Evolutionary conservation across 2,113 vertebrate genomes (phyloP).

Genomic region (Puma concolor): DNA sequence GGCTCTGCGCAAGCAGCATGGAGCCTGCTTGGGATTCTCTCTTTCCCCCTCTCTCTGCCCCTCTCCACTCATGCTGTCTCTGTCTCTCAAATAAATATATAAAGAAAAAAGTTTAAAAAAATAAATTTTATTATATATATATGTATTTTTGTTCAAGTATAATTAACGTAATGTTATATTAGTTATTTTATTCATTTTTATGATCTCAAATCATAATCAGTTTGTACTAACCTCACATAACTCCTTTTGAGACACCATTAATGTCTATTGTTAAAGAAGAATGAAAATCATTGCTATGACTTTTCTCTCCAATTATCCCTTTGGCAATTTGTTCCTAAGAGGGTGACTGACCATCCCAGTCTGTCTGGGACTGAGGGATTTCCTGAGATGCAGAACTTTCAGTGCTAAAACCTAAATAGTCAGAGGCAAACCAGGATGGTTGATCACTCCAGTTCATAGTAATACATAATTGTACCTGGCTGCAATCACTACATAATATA

Average conservation of each 20-base stretch:
- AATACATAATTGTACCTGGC: neutral
- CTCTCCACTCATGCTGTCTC: no score
- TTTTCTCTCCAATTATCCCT: neutral
- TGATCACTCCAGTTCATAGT: neutral
- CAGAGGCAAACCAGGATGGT: neutral
- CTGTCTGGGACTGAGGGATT: neutral
- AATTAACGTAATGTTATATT: neutral
- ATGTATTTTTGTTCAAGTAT: neutral
- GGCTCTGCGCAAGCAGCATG: no score
- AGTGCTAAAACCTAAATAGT: neutral
- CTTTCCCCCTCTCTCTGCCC: no score
- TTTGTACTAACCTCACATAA: neutral
- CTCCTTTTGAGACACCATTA: neutral
- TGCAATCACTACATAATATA: neutral
- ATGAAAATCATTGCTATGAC: neutral
- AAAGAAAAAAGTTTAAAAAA: no score
- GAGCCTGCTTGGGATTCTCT: no score
- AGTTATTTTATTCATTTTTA: neutral
- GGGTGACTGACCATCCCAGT: neutral
- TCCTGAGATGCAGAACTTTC: neutral
- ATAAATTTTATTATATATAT: neutral
- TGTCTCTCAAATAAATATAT: no score
- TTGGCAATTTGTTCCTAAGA: neutral
- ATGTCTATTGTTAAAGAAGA: neutral
- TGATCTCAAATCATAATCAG: neutral